phyloP scores from a whole-genome alignment of 2,797 vertebrate species.

The Xiphorhynchus erythropygius region DNA sequence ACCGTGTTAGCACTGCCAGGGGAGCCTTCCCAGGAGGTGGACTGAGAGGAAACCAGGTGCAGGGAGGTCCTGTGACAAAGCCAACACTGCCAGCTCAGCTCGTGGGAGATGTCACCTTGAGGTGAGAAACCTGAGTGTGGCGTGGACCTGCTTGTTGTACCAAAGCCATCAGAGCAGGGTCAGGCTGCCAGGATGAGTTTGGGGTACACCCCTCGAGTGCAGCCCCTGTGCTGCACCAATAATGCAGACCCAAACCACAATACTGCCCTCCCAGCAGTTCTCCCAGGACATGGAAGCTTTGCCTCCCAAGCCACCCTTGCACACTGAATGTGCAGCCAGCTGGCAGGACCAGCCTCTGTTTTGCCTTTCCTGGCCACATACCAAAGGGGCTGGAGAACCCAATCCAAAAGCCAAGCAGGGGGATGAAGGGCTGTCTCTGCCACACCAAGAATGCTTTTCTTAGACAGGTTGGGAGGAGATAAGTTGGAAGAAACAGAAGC shows the following conservation, averaged over 20 bases:
- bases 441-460: slow-evolving; percentile 19
- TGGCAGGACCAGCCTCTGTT: background rate
- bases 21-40: background rate
- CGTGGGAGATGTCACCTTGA: background rate
- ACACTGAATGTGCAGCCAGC: background rate
- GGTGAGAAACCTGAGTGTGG: background rate
- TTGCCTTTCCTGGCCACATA: background rate
- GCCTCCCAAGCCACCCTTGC: background rate
- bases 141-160: background rate
- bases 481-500: background rate
- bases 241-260: background rate
- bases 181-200: background rate
- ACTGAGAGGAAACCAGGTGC: background rate
- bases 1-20: background rate
- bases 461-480: background rate
- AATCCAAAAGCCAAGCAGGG: slow-evolving; percentile 8
- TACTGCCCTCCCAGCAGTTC: background rate
- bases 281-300: background rate
- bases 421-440: background rate
- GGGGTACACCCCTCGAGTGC: background rate
- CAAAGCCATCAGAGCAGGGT: background rate
- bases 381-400: background rate
- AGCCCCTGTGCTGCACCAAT: background rate
- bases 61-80: background rate
- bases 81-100: background rate